A percentile compares a stretch with the other conserved stretches of the same genome.
phyloP scores from a whole-genome alignment of 2,888 invertebrate genomes.

The Cerceris ruficornis region DNA sequence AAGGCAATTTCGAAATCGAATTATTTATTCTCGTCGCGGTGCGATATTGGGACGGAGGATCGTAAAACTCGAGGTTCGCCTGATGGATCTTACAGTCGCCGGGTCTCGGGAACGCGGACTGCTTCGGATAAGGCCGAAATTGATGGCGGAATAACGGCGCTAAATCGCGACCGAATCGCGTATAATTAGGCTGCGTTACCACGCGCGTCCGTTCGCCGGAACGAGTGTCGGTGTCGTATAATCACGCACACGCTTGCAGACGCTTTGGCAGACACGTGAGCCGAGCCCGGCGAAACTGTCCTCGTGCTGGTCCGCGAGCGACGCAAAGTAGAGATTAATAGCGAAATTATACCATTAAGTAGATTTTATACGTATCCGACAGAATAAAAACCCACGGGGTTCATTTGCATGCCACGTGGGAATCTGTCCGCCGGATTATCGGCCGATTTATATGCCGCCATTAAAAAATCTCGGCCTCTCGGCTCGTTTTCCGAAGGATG shows the following conservation, averaged over 20 bases:
- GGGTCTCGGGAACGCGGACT: conserved; percentile 49
- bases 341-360: conserved; percentile 77
- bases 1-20: conserved; percentile 64
- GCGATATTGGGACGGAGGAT: conserved; percentile 66
- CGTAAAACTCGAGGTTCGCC: conserved; percentile 63
- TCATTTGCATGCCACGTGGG: conserved; percentile 74
- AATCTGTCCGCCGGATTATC: conserved; percentile 69
- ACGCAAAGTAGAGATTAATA: conserved; percentile 75
- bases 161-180: conserved; percentile 68
- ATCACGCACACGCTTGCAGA: conserved; percentile 24
- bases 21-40: conserved; percentile 64
- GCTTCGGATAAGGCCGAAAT: conserved; percentile 66
- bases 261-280: conserved; percentile 10
- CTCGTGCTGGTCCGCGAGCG: conserved; percentile 27
- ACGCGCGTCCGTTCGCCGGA: conserved; percentile 17
- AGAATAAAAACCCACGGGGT: conserved; percentile 60
- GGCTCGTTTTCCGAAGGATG: conserved; percentile 13
- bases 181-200: conserved; percentile 69
- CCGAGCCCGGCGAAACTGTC: conserved; percentile 32
- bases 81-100: conserved; percentile 66
- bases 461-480: conserved; percentile 53
- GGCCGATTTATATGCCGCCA: conserved; percentile 70
- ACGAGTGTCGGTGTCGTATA: conserved; percentile 29
- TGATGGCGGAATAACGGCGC: conserved; percentile 71
- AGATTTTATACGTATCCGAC: conserved; percentile 69